These are phyloP conservation scores for Eupelmus urozonus DNA, from an alignment of 2,888 invertebrate species.

Conservation along the genomic window DNA sequence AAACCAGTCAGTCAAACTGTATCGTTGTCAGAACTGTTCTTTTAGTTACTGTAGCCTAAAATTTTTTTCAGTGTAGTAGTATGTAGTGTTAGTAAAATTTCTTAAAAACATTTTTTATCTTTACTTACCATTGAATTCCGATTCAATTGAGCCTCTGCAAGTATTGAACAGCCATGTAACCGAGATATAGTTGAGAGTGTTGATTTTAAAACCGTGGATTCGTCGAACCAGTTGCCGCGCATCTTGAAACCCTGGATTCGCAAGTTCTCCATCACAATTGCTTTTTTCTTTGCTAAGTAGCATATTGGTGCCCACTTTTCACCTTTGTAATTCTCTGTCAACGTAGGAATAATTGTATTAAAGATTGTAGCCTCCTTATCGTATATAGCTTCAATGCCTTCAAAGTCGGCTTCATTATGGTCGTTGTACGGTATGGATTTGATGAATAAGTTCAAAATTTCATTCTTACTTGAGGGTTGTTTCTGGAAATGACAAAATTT, in stretches of 20 bases:
- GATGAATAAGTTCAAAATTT: conserved; percentile 78
- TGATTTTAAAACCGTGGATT: conserved; percentile 61
- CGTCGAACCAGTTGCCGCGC: conserved; percentile 63
- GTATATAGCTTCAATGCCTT: background rate
- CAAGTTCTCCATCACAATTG: conserved; percentile 76
- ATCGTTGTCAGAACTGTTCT: too few relatives aligned
- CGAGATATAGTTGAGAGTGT: conserved; percentile 66
- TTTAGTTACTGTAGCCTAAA: too few relatives aligned
- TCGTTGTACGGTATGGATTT: conserved; percentile 81
- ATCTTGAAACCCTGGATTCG: conserved; percentile 66
- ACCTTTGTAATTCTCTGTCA: conserved; percentile 68
- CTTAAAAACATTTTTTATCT: too few relatives aligned
- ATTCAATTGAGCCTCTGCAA: conserved; percentile 63
- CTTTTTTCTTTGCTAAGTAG: conserved; percentile 68
- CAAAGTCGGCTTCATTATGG: conserved; percentile 76
- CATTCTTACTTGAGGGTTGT: conserved; percentile 31
- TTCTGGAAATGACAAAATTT: conserved; percentile 27
- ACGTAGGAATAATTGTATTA: conserved; percentile 74
- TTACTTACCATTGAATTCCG: conserved; percentile 4
- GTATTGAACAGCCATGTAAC: conserved; percentile 67
- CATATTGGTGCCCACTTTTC: conserved; percentile 70
- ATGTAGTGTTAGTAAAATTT: too few relatives aligned
- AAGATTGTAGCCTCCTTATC: conserved; percentile 72
- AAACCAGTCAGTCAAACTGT: too few relatives aligned
- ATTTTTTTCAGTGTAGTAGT: too few relatives aligned